Conservation (phyloP, 2,797 vertebrate genomes). For the Sarcoramphus papa region DNA sequence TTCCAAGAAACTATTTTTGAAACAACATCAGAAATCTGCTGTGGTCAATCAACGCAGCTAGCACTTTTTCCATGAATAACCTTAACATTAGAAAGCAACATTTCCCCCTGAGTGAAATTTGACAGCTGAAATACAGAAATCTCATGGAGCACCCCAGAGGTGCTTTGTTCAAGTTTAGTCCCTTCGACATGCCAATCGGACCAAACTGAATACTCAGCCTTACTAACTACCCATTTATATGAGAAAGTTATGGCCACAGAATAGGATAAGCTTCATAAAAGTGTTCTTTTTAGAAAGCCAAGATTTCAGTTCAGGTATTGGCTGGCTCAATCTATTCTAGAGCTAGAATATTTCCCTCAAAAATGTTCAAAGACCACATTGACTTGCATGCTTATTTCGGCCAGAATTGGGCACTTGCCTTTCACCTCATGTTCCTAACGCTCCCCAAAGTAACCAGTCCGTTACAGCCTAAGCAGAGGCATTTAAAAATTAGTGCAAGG, state of each 20-base stretch:
- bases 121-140: neutral
- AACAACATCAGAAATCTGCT: neutral
- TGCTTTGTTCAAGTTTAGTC: neutral
- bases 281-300: neutral
- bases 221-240: neutral
- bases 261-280: neutral
- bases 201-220: neutral
- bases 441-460: neutral
- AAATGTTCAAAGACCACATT: neutral
- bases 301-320: neutral
- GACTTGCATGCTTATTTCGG: neutral
- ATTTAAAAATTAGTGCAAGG: neutral
- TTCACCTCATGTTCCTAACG: neutral
- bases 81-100: neutral
- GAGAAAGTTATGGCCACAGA: neutral
- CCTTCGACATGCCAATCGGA: accelerated
- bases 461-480: neutral
- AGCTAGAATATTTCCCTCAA: neutral
- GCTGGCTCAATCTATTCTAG: neutral
- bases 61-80: neutral
- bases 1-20: neutral
- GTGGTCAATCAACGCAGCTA: neutral
- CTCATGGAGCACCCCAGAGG: neutral
- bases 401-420: neutral
- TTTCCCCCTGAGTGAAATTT: neutral